Evolutionary conservation across 2,797 vertebrate species (phyloP).

Genomic region (Protosalanx chinensis): DNA sequence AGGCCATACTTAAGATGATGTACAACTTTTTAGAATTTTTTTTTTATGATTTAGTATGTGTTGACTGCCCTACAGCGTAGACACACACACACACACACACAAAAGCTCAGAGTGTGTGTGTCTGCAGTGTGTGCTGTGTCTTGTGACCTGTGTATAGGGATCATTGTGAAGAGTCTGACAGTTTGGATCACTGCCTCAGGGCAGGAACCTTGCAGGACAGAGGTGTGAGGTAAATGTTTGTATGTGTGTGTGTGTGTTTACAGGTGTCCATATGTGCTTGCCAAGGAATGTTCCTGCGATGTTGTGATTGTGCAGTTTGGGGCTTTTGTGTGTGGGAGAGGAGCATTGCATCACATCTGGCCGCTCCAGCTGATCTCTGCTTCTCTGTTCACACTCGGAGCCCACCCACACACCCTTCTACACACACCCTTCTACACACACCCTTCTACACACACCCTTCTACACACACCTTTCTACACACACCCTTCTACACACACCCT

Average conservation of each 20-base stretch:
- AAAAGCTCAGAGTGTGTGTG: not conserved
- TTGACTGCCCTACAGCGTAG: too few relatives aligned
- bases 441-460: not conserved
- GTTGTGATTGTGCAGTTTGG: not conserved
- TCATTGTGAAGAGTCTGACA: not conserved
- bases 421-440: not conserved
- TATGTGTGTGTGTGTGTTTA: conserved; percentile 13
- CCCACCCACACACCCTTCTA: not conserved
- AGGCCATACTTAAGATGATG: too few relatives aligned
- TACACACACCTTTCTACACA: not conserved
- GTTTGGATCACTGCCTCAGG: not conserved
- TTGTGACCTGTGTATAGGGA: not conserved
- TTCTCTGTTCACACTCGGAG: conserved; percentile 23
- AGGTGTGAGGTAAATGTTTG: conserved; percentile 13
- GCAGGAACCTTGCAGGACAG: not conserved
- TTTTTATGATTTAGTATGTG: too few relatives aligned
- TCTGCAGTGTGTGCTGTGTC: not conserved
- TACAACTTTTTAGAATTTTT: too few relatives aligned
- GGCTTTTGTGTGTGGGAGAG: not conserved
- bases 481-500: not conserved
- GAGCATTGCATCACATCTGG: not conserved
- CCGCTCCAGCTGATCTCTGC: not conserved
- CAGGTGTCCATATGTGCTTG: conserved; percentile 23
- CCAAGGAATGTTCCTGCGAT: not conserved
- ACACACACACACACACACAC: too few relatives aligned